These are phyloP conservation scores for Mastacembelus armatus DNA, from an alignment of 2,797 vertebrate species.

Conservation along the genomic window DNA sequence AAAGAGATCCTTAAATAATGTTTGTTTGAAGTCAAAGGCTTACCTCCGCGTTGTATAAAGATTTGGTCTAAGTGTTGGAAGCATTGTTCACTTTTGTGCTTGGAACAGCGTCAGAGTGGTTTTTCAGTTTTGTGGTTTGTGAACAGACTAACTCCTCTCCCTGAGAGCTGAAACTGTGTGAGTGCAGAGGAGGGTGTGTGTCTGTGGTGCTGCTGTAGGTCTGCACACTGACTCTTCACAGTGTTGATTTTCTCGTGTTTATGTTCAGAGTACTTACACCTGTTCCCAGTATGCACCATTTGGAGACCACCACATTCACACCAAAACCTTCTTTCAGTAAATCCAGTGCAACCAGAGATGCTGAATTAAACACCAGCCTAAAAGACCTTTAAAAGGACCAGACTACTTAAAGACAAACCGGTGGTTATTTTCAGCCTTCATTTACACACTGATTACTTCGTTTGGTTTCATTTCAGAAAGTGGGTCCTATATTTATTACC, in stretches of 20 bases:
- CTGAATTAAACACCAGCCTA: conserved; percentile 20
- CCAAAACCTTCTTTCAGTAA: conserved; percentile 50
- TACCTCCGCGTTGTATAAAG: conserved; percentile 50
- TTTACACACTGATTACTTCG: no score
- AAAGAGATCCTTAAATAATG: conserved; percentile 53
- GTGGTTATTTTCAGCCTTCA: no score
- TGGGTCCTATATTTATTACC: neutral
- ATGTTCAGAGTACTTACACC: conserved; percentile 52
- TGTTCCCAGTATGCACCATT: conserved; percentile 54
- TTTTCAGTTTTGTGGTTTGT: conserved; percentile 81
- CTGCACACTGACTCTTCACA: conserved; percentile 33
- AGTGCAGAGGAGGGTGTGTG: conserved; percentile 33
- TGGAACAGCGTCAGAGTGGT: conserved; percentile 71
- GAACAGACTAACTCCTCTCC: conserved; percentile 75
- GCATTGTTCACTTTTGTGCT: conserved; percentile 59
- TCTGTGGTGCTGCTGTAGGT: conserved; percentile 24
- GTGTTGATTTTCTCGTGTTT: conserved; percentile 70
- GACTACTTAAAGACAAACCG: conserved; percentile 24
- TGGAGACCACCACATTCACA: conserved; percentile 42
- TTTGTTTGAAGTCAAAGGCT: conserved; percentile 53
- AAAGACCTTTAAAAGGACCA: conserved; percentile 27
- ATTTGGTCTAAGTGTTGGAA: conserved; percentile 63
- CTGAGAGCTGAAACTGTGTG: conserved; percentile 44
- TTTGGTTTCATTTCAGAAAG: no score
- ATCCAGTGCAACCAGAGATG: conserved; percentile 45